These are phyloP conservation scores for Plectus sambesii DNA, from an alignment of 1,140 invertebrate genomes.

Conservation along the genomic window DNA sequence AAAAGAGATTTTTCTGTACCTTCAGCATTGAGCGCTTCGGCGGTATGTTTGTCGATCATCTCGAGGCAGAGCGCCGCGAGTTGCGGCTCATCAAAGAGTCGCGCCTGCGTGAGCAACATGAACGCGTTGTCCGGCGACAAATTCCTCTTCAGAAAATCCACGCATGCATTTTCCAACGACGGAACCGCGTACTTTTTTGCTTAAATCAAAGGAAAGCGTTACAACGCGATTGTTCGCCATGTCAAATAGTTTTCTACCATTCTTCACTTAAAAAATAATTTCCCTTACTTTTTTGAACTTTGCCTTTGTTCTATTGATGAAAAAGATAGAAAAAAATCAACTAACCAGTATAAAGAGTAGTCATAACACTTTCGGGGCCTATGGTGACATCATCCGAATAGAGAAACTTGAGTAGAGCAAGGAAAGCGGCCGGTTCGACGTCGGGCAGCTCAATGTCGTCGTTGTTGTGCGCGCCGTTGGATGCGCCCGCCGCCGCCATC, in stretches of 20 bases:
- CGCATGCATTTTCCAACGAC: conserved; percentile 68
- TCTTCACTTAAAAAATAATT: background rate
- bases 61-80: conserved; percentile 67
- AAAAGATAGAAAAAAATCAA: background rate
- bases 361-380: conserved; percentile 73
- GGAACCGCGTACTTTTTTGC: conserved; percentile 77
- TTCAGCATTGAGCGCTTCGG: conserved; percentile 67
- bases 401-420: conserved; percentile 56
- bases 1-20: too few species aligned
- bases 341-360: conserved; percentile 61
- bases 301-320: too few species aligned
- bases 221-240: background rate
- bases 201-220: conserved; percentile 14
- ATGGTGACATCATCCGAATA: conserved; percentile 75
- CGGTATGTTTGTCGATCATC: conserved; percentile 72
- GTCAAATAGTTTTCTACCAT: conserved; percentile 5
- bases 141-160: conserved; percentile 69
- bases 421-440: conserved; percentile 64
- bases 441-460: conserved; percentile 68
- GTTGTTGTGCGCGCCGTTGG: conserved; percentile 49
- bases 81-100: conserved; percentile 68
- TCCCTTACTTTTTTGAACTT: too few species aligned
- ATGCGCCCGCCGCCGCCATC: conserved; percentile 36
- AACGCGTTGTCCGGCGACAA: conserved; percentile 73
- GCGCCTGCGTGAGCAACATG: conserved; percentile 63